These are phyloP conservation scores for Stylophora pistillata DNA, from an alignment of 64 coral and sea anemone species.

Conservation along the genomic window DNA sequence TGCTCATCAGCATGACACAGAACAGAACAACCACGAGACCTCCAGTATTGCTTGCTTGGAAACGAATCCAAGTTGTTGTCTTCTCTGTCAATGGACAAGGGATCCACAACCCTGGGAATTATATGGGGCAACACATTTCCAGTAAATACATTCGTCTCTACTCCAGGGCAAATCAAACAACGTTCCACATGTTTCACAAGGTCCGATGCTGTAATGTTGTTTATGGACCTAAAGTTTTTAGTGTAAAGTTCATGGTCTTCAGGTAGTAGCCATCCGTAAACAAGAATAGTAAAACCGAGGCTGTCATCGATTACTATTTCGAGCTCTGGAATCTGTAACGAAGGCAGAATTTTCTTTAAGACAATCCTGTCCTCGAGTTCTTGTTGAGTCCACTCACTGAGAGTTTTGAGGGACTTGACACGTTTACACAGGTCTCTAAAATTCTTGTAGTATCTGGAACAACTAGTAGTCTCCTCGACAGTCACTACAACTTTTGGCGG, in stretches of 20 bases:
- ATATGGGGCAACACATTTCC: conserved; percentile 28
- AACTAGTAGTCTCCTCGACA: neutral
- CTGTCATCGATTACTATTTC: conserved; percentile 43
- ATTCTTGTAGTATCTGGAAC: too few relatives aligned
- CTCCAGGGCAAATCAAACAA: conserved; percentile 43
- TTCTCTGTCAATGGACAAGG: conserved; percentile 23
- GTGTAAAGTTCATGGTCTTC: conserved; percentile 39
- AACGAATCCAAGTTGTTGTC: conserved; percentile 10
- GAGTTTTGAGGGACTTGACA: neutral
- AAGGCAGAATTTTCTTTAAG: neutral
- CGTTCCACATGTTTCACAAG: conserved; percentile 26
- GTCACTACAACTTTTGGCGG: too few relatives aligned
- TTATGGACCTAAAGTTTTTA: conserved; percentile 2
- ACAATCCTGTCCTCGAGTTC: neutral
- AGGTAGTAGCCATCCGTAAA: conserved; percentile 38
- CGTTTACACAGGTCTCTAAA: neutral
- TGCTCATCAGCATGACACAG: too few relatives aligned
- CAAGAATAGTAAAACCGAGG: conserved; percentile 43
- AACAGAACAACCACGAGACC: too few relatives aligned
- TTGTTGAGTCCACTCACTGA: conserved; percentile 5
- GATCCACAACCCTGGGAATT: conserved; percentile 47
- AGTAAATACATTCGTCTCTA: neutral
- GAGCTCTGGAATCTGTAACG: conserved; percentile 2
- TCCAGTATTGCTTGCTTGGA: conserved; percentile 40
- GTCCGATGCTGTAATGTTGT: conserved; percentile 42